Evolutionary conservation across 2,113 vertebrate genomes (phyloP), one percentile per base, ranked within the genome.

Genomic region (Gobio gobio): DNA sequence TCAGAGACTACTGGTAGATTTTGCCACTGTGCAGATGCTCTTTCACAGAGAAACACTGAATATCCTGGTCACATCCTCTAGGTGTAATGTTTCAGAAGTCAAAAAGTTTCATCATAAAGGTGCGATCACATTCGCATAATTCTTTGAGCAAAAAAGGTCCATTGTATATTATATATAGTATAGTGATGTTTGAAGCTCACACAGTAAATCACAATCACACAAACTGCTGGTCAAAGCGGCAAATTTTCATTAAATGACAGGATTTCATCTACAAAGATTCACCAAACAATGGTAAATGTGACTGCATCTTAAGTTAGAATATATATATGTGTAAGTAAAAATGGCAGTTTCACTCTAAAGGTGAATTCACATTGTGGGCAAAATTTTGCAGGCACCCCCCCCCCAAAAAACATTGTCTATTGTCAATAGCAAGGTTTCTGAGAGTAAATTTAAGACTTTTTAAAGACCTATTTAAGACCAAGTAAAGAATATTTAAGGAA

Each of bases 1-100:
- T 70, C 59, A 82, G 82, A 78, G 73, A 72, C 84, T 81, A 86
- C 84, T 78, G 45, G 66, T 72, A 49, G 66, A 73, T 24, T 83
- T 26, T 40, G 29, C 63, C 80, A 72, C 80, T 43, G 64, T 24
- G 20, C 54, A 75, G 33, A 87, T 22, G 75, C 51, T 22, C 43
- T 29, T 33, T 54, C 78, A 78, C 36, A 64, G 49, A 10, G 51
- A 78, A 54, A 76, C 24, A 29, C 9, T 47, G 9, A 20, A 64
- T 82, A 51, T 68, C 13, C 49, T 24, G 61, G 24, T 49, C 59
- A 66, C 20, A 54, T 72, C 47, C 12, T 51, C 64, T 54, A 70
- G 22, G 29, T 70, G 45, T 56, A 20, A 70, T n/a, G 16, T 70
- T 72, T 70, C 2, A 14, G 40, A 54, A 54, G 16, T 26, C 54